phyloP scores from a whole-genome alignment of 2,888 invertebrate genomes.

The Chrysodeixis includens region DNA sequence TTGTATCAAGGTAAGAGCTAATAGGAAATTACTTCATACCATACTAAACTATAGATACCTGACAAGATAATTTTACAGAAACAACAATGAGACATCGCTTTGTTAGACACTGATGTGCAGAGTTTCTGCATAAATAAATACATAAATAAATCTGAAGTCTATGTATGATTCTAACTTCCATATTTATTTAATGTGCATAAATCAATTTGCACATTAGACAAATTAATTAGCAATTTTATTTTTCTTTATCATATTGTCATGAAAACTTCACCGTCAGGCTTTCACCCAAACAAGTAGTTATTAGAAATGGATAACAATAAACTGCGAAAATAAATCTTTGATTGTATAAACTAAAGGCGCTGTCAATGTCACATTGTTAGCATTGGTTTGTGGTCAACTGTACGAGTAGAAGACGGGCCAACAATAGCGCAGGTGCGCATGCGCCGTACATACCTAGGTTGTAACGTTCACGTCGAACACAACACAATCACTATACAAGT shows the following conservation, averaged over 20 bases:
- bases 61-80: slow-evolving; percentile 12
- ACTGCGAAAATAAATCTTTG: no score
- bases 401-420: slow-evolving; percentile 12
- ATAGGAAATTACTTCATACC: slow-evolving; percentile 58
- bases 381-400: not conserved
- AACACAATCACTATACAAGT: slow-evolving; percentile 41
- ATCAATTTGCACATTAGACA: no score
- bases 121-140: not conserved
- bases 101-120: not conserved
- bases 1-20: slow-evolving; percentile 59
- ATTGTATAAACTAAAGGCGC: not conserved
- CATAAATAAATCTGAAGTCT: not conserved
- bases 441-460: slow-evolving; percentile 7
- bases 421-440: slow-evolving; percentile 32
- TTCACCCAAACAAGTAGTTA: no score
- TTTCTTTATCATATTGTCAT: no score
- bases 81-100: slow-evolving; percentile 3
- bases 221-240: no score
- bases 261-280: no score
- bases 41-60: slow-evolving; percentile 16
- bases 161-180: no score
- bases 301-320: no score
- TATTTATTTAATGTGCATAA: no score
- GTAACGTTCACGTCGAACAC: slow-evolving; percentile 19
- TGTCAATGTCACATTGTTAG: not conserved